Evolutionary conservation across 2,797 vertebrate species (phyloP), one percentile per base, ranked within the genome.

Genomic region (Diglossa cyanea): DNA sequence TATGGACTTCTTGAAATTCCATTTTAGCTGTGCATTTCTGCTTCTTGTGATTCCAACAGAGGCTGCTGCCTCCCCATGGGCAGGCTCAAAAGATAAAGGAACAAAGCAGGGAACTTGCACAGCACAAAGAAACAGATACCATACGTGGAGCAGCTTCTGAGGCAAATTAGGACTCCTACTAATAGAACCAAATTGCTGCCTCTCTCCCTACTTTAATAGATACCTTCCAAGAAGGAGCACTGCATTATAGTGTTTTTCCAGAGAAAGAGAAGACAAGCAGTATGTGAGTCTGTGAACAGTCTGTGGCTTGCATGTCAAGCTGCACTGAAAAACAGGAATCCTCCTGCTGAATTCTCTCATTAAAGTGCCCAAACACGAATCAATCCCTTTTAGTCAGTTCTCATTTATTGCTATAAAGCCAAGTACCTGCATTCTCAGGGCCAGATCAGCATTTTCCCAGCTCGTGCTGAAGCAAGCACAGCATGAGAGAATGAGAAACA

Each of bases 371-470:
- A 93, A 94, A 94, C 58, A 90, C 10, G 1, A 82, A 68, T 60
- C 61, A 50, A 40, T 73, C 51, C 53, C 80, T 88, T 80, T 86
- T 48, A 83, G 58, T 35, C 86, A 85, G 81, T 42, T 92, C 73
- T 90, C 71, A 75, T 83, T 95, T 96, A 96, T 77, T 82, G 87
- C 93, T 94, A 42, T 35, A 72, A 71, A 94, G 74, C n/a, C 93
- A 94, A 81, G 60, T 84, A 77, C 31, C 72, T 88, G 58, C 62
- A 61, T 87, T 94, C 65, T 72, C 57, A 82, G 84, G 93, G 83
- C 48, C 61, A 89, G 50, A 66, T 90, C 90, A 96, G 85, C 72
- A 54, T 70, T 77, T 79, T 86, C 40, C 61, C 77, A 85, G 78
- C 33, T 94, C 0, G 0, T 63, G 87, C 86, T 84, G 94, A 89